Percentiles rank a stretch among this genome's conserved stretches.
Evolutionary conservation across 2,797 vertebrate species (phyloP).

Genomic region (Arrhamphus sclerolepis): DNA sequence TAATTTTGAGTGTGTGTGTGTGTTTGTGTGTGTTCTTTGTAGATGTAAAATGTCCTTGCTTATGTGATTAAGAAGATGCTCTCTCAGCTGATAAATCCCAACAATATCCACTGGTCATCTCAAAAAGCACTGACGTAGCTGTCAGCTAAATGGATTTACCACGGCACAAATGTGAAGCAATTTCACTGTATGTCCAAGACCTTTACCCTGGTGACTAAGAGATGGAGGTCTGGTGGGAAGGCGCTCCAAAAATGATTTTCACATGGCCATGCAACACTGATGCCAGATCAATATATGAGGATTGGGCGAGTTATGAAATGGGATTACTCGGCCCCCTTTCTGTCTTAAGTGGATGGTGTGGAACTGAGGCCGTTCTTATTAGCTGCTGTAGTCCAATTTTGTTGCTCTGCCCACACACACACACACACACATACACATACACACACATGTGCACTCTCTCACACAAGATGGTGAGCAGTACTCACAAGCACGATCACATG

Average conservation of each 20-base stretch:
- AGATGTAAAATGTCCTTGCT: too few relatives aligned
- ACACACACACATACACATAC: neutral
- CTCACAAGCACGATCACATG: too few relatives aligned
- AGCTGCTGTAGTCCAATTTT: slow-evolving; percentile 7
- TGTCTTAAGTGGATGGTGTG: slow-evolving; percentile 22
- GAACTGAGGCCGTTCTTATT: slow-evolving; percentile 17
- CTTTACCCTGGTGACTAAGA: slow-evolving; percentile 18
- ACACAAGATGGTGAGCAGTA: too few relatives aligned
- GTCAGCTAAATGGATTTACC: slow-evolving; percentile 52
- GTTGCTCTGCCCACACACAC: neutral
- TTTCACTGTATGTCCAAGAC: slow-evolving; percentile 36
- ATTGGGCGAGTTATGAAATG: slow-evolving; percentile 23
- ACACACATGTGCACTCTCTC: slow-evolving; percentile 1
- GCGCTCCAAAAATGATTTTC: slow-evolving; percentile 11
- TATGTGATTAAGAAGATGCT: too few relatives aligned
- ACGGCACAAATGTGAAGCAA: neutral
- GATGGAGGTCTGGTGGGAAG: neutral
- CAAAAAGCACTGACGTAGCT: slow-evolving; percentile 9
- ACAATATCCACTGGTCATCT: slow-evolving; percentile 10
- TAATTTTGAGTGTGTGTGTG: too few relatives aligned
- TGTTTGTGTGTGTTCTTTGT: too few relatives aligned
- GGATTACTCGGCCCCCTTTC: slow-evolving; percentile 18
- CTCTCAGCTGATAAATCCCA: too few relatives aligned
- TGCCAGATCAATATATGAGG: slow-evolving; percentile 32
- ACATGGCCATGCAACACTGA: neutral